Base-by-base conservation (phyloP, 2,797 vertebrate genomes). In the Tympanoctomys barrerae region DNA sequence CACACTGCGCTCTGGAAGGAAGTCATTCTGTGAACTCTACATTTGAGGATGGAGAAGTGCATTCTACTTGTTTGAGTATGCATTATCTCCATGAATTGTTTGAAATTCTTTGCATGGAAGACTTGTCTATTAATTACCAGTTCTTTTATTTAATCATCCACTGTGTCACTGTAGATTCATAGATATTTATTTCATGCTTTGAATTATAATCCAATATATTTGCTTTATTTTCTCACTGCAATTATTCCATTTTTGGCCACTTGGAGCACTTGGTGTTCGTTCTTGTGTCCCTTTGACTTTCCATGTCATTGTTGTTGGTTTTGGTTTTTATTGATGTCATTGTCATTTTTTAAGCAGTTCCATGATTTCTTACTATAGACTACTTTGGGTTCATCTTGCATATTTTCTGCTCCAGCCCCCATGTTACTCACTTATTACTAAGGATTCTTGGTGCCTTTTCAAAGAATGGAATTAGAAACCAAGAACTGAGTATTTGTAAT, bases 181-280 rank as follows among this genome's bases (percentile, higher is more conserved):
- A 84, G 22, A 94, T 46, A 42, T 46, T 89, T 89, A 89, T 78
- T 61, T 84, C 28, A 61, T 61, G 42, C 22, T 89, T 11, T 89
- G 86, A 28, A 59, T 46, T 83, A 83, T 57, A 77, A 77, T 46
- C 10, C 21, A 89, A 21, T 54, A 31, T 33, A 11, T 78, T 18
- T 77, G 11, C 31, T 78, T 83, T 10, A 75, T 66, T 92, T 68
- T 78, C 24, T 78, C 36, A 24, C 21, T 62, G 54, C 26, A 68
- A n/a, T 28, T n/a, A 8, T 68, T 68, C 0, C 61, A 49, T 6
- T 2, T 77, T 78, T 77, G 16, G 22, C 12, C 16, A 31, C 5
- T 4, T 8, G 11, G 70, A 49, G 12, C 31, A 49, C 36, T 66
- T 77, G 22, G 8, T 31, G 4, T 26, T 79, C 36, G 2, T 46